Base-by-base conservation (phyloP, 1,140 invertebrate genomes). In the Calliopsis andreniformis region DNA sequence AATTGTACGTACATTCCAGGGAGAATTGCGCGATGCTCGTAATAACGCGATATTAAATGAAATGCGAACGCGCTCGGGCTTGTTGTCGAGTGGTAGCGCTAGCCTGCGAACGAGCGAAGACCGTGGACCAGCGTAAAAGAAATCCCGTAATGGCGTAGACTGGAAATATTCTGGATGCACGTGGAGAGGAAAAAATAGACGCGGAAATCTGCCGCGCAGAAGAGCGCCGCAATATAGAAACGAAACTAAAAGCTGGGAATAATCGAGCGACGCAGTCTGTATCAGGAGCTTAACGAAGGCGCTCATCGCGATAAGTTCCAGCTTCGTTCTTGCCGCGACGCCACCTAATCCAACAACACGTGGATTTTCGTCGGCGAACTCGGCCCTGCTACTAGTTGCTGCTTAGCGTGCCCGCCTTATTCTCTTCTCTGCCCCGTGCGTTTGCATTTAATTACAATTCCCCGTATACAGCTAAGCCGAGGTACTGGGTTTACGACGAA, bases 241-340 rank as follows among this genome's bases (percentile, higher is more conserved):
- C 16, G n/a, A 58, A 28, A 35, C 18, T 30, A 49, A 62, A 49
- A 20, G 12, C 25, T 16, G 20, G 23, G 53, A 72, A 61, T 32
- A 39, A 39, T 63, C n/a, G 45, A 62, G 10, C 63, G 28, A 58
- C 43, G 42, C 25, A 49, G 20, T 20, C 23, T 55, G 25, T 66
- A 75, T 43, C 42, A 43, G 35, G 20, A 43, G 49, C 51, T 77
- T 80, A 80, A 80, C 53, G 78, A 80, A 75, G 70, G 55, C 43
- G 64, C 58, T 25, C 20, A 49, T 80, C 59, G 55, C 53, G 75
- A 80, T 80, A 77, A 79, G 58, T 58, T 58, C 43, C 55, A 69
- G 42, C 72, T 63, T 49, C 53, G 32, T 68, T 67, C 62, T 55
- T 76, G 56, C 43, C 42, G 32, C 18, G 35, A 30, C 43, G 39